Evolutionary conservation across 2,888 invertebrate genomes (phyloP).

Genomic region (Beris chalybata): DNA sequence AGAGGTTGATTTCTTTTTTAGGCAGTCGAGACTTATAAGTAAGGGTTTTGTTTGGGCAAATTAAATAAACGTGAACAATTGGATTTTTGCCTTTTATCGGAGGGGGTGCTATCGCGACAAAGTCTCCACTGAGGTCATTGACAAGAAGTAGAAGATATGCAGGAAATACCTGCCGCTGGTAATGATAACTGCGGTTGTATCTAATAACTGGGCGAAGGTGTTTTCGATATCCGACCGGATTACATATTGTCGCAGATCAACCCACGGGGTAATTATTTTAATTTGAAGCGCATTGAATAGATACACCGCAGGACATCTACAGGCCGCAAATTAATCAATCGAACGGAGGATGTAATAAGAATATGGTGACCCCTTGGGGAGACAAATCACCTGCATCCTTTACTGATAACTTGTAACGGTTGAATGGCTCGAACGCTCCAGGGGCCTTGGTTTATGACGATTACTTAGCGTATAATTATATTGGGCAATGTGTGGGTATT

Average conservation of each 20-base stretch:
- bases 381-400: conserved; percentile 29
- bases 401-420: conserved; percentile 25
- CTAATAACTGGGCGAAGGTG: conserved; percentile 1
- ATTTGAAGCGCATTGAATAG: conserved; percentile 22
- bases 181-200: conserved; percentile 1
- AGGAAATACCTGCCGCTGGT: conserved; percentile 31
- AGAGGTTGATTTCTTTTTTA: conserved; percentile 8
- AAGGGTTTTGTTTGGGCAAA: conserved; percentile 18
- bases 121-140: conserved; percentile 21
- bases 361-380: conserved; percentile 25
- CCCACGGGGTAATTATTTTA: conserved; percentile 35
- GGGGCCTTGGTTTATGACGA: conserved; percentile 36
- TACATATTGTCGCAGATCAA: conserved; percentile 16
- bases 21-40: conserved; percentile 15
- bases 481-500: conserved; percentile 6
- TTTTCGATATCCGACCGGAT: conserved; percentile 1
- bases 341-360: conserved; percentile 23
- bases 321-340: conserved; percentile 35
- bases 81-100: not conserved
- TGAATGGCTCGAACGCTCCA: conserved; percentile 29
- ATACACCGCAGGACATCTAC: conserved; percentile 17
- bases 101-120: not conserved
- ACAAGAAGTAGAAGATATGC: conserved; percentile 23
- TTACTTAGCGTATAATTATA: conserved; percentile 36
- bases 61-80: conserved; percentile 22